phyloP scores from a whole-genome alignment of 2,113 vertebrate genomes.

The Hyperopisus bebe region DNA sequence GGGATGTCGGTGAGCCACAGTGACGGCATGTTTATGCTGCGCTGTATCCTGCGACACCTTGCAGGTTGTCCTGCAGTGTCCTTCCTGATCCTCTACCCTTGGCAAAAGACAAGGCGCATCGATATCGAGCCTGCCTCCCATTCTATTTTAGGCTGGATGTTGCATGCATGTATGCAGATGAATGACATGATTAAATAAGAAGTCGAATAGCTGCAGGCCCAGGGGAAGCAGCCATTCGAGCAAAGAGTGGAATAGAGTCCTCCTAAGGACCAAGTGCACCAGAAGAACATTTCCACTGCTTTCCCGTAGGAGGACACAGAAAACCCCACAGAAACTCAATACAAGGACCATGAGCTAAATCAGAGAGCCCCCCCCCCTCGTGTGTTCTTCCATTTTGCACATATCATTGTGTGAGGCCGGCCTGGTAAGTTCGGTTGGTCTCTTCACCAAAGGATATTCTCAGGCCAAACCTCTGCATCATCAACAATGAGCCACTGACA shows the following conservation, averaged over 20 bases:
- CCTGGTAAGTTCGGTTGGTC: neutral
- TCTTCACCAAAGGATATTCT: slow-evolving; percentile 21
- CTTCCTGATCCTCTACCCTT: neutral
- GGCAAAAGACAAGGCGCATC: neutral
- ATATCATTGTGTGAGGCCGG: slow-evolving; percentile 35
- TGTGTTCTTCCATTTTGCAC: slow-evolving; percentile 67
- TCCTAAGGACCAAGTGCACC: neutral
- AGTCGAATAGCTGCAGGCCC: neutral
- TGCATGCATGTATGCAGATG: neutral
- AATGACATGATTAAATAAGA: neutral
- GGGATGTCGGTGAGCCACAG: neutral
- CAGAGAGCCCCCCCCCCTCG: slow-evolving; percentile 61
- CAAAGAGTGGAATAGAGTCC: neutral
- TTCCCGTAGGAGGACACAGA: slow-evolving; percentile 34
- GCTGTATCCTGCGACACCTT: neutral
- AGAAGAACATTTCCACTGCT: slow-evolving; percentile 45
- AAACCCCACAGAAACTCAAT: slow-evolving; percentile 51
- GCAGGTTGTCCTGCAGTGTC: neutral
- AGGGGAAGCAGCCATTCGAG: neutral
- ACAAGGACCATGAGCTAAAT: slow-evolving; percentile 53
- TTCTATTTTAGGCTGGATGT: neutral
- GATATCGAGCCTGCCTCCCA: neutral
- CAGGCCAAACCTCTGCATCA: neutral
- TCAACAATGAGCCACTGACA: neutral
- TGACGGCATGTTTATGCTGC: too few species aligned